Percentiles rank a stretch among this genome's conserved stretches.
These are phyloP conservation scores for Sphaeramia orbicularis DNA, from an alignment of 2,797 vertebrate genomes.

Conservation along the genomic window DNA sequence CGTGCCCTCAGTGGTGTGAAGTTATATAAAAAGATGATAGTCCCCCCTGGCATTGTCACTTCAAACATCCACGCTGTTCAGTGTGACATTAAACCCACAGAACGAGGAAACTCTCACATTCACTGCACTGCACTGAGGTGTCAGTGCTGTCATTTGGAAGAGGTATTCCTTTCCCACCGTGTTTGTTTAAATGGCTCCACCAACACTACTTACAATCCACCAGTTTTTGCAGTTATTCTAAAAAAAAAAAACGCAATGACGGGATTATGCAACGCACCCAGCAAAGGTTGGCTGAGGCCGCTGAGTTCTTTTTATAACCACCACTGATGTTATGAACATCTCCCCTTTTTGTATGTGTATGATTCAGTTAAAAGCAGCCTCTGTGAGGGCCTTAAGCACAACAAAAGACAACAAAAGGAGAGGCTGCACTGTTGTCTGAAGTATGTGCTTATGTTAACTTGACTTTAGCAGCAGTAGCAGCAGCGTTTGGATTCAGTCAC, in stretches of 20 bases:
- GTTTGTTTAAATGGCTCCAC: conserved; percentile 36
- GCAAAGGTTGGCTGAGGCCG: conserved; percentile 50
- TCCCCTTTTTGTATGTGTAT: conserved; percentile 27
- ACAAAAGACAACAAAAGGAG: conserved; percentile 2
- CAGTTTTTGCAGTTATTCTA: conserved; percentile 32
- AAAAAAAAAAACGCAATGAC: conserved; percentile 49
- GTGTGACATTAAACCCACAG: conserved; percentile 42
- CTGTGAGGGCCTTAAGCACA: background rate
- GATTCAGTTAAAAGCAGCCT: conserved; percentile 20
- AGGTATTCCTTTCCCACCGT: conserved; percentile 29
- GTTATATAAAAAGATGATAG: conserved; percentile 54
- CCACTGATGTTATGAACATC: conserved; percentile 33
- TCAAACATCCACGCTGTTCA: conserved; percentile 59
- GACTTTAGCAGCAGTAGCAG: no score
- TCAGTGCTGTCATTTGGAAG: conserved; percentile 42
- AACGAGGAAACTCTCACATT: conserved; percentile 21
- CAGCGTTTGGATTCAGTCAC: conserved; percentile 20
- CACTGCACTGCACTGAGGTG: conserved; percentile 20
- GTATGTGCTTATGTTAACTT: conserved; percentile 5
- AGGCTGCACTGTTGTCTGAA: conserved; percentile 18
- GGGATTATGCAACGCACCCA: conserved; percentile 70
- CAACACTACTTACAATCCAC: conserved; percentile 39
- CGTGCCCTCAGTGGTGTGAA: conserved; percentile 45
- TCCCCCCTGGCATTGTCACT: conserved; percentile 61
- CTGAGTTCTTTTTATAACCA: conserved; percentile 55